These are phyloP conservation scores for Poecilus cupreus DNA, from an alignment of 2,888 invertebrate genomes.

Conservation along the genomic window DNA sequence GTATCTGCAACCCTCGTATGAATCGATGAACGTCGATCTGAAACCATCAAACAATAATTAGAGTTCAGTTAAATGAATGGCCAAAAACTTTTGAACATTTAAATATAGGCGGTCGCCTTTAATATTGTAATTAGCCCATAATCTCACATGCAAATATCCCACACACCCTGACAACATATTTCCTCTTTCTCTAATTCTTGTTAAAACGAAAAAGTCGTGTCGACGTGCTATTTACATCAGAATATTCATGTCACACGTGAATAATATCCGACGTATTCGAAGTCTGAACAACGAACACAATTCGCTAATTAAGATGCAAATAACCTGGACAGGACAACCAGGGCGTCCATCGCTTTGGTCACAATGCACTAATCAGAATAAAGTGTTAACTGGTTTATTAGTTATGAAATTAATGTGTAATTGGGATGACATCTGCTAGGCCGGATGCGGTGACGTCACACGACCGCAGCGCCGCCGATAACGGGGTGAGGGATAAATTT, in stretches of 20 bases:
- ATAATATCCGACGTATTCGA: slow-evolving; percentile 19
- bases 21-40: no score
- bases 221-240: not conserved
- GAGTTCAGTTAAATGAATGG: no score
- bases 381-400: slow-evolving; percentile 41
- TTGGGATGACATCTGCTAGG: slow-evolving; percentile 29
- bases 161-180: slow-evolving; percentile 20
- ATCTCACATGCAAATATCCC: slow-evolving; percentile 18
- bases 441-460: not conserved
- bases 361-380: slow-evolving; percentile 23
- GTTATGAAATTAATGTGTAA: slow-evolving; percentile 41
- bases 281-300: not conserved
- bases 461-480: slow-evolving; percentile 4
- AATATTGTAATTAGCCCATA: slow-evolving; percentile 37
- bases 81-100: not conserved
- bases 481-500: slow-evolving; percentile 2
- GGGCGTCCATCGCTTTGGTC: not conserved
- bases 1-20: not conserved
- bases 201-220: slow-evolving; percentile 32
- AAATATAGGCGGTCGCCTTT: slow-evolving; percentile 13
- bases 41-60: no score
- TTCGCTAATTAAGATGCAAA: slow-evolving; percentile 45
- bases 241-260: slow-evolving; percentile 40
- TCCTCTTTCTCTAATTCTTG: slow-evolving; percentile 2
- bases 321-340: not conserved